Base-by-base conservation (phyloP, 2,888 invertebrate genomes). In the Epinotia bilunana region DNA sequence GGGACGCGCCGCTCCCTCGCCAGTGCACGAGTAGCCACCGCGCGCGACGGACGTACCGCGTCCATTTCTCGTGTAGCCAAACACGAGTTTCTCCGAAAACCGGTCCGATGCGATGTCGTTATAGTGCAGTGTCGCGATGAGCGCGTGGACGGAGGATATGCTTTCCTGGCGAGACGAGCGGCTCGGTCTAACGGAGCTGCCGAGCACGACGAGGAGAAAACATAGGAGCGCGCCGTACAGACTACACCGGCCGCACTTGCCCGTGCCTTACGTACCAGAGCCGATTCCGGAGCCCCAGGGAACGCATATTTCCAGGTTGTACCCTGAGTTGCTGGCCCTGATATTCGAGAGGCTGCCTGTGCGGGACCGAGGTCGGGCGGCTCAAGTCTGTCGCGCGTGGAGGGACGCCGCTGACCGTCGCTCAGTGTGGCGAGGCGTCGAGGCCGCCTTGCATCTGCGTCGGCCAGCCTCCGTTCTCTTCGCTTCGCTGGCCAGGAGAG, bases 381-480 rank as follows among this genome's bases (percentile, higher is more conserved):
- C 98, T 3, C 98, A 98, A 91, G 98, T 98, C 78, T 98, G 98
- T 89, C 95, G 96, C 74, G 94, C 97, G 76, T 99, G 99, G 98
- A 94, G 98, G 77, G 98, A 99, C 86, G 98, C 98, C 63, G 97
- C 98, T 46, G 98, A 99, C 90, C 97, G 97, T 83, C 97, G 98
- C 82, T 97, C 97, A 58, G 98, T 99, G 23, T 99, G 99, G 99
- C 96, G 98, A 81, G 98, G 98, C 71, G 98, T 98, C 49, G 98
- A 98, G 87, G 98, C 99, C 0, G 97, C 97, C 82, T 91, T 99
- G 78, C 99, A 99, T 88, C 95, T 99, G 68, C 95, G 97, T 78
- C 95, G 97, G 81, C 96, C 98, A 78, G 97, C 97, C 78, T 97
- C 97, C 16, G 97, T 97, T 81, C 95, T 99, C 74, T 98, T 98